Base-by-base conservation (phyloP, 2,797 vertebrate genomes). In the Parauchenoglanis ngamensis region DNA sequence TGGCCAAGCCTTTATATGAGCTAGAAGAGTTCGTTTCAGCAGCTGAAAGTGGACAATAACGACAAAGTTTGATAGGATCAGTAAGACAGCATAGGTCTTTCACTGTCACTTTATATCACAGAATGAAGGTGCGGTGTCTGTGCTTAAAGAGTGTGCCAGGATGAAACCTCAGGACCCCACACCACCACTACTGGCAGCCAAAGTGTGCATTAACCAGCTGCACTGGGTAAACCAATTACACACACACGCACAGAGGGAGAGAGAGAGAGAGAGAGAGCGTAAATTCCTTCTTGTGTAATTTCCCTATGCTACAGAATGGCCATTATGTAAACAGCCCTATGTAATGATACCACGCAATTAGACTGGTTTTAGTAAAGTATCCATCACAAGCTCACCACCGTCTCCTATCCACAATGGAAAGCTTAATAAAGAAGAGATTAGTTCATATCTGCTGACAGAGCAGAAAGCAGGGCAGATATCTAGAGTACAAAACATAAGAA, bases 151-250 rank as follows among this genome's bases (percentile, higher is more conserved):
- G 90, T 99, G 98, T 83, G 89, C 95, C 89, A 96, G 96, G 91
- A 96, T 99, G 94, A 97, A 95, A 92, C 98, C 98, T 46, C 93
- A 94, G 0, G 97, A 99, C 93, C 97, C 98, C 85, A 97, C 96
- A 0, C 87, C 98, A 90, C 97, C 97, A 70, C 94, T 99, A 61
- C 94, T 99, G 93, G 98, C 97, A 76, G 97, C 97, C 91, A 99
- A 99, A 95, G 94, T 98, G 94, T 99, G 98, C 97, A 97, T 99
- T 73, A 95, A 96, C 88, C 95, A 98, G 23, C 96, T 99, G 91
- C 96, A 97, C 92, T 98, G 98, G 98, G 98, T 99, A 94, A 98
- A 87, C 67, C 57, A 57, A 84, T 28, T 28, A 77, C 59, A 75
- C 31, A 68, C 15, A 67, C 67, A 88, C 46, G 57, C 21, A 72